Conservation (phyloP, 2,797 vertebrate genomes). For the Chromobotia macracanthus region DNA sequence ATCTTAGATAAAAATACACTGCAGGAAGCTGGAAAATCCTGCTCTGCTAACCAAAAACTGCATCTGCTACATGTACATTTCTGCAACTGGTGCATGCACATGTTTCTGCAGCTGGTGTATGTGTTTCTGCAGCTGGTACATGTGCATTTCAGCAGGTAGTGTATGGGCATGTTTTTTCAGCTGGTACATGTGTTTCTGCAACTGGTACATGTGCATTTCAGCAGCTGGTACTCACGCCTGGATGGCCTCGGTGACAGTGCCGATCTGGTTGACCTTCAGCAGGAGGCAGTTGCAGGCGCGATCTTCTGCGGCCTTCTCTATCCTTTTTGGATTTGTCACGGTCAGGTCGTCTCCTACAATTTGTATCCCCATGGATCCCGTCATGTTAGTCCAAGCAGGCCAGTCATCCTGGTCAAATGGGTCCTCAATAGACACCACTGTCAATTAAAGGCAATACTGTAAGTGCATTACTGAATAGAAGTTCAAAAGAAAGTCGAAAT, state of each 20-base stretch:
- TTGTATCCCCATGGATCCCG: conserved; percentile 90
- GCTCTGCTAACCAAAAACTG: background rate
- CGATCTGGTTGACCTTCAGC: conserved; percentile 96
- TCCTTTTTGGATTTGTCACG: conserved; percentile 91
- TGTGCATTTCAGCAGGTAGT: too few species aligned
- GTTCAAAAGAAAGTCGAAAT: too few species aligned
- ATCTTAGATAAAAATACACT: background rate
- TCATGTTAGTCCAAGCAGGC: conserved; percentile 91
- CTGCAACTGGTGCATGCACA: too few species aligned
- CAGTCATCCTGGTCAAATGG: conserved; percentile 96
- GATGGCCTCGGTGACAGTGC: conserved; percentile 89
- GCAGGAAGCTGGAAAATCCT: background rate
- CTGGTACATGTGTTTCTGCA: too few species aligned
- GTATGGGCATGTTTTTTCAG: too few species aligned
- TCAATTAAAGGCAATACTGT: background rate
- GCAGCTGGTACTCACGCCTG: conserved; percentile 82
- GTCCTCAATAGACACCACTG: conserved; percentile 95
- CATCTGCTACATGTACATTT: too few species aligned
- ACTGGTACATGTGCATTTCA: conserved; percentile 41
- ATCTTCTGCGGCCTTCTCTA: conserved; percentile 89
- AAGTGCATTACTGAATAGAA: background rate
- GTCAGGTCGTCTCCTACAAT: conserved; percentile 93
- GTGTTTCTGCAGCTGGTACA: too few species aligned
- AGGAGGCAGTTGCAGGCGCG: conserved; percentile 93
- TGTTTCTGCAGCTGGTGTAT: too few species aligned